phyloP scores from a whole-genome alignment of 2,888 invertebrate species.

The Ceratothoa steindachneri region DNA sequence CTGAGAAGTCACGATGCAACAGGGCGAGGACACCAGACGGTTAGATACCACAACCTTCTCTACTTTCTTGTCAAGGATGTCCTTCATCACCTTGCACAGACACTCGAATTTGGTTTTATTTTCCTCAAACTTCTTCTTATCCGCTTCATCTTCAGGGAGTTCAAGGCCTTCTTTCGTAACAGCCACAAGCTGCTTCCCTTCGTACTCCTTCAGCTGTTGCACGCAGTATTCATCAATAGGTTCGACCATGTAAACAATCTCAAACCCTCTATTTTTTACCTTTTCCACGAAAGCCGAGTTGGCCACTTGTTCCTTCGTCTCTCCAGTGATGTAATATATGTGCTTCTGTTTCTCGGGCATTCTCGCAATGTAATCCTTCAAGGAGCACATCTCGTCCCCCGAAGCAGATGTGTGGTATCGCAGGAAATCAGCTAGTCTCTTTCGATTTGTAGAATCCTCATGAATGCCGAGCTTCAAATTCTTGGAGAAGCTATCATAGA shows the following conservation, averaged over 20 bases:
- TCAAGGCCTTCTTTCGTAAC: constrained; percentile 98
- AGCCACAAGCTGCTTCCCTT: constrained; percentile 90
- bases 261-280: constrained; percentile 94
- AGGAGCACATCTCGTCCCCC: constrained; percentile 87
- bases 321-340: constrained; percentile 97
- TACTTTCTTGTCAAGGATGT: constrained; percentile 94
- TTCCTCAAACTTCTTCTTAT: constrained; percentile 95
- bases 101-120: constrained; percentile 71
- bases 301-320: constrained; percentile 85
- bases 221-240: constrained; percentile 99
- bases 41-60: constrained; percentile 97
- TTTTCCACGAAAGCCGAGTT: constrained; percentile 97
- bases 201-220: constrained; percentile 96
- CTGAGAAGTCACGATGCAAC: constrained; percentile 97
- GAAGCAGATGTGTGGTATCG: constrained; percentile 91
- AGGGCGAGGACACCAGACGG: constrained; percentile 92
- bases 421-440: constrained; percentile 79
- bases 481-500: constrained; percentile 97
- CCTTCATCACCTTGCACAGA: constrained; percentile 87
- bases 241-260: constrained; percentile 98
- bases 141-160: constrained; percentile 92
- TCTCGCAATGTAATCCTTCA: constrained; percentile 92
- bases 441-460: constrained; percentile 89
- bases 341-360: constrained; percentile 98
- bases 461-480: constrained; percentile 96